Conservation (phyloP, 2,113 vertebrate genomes). For the Balaenoptera acutorostrata region DNA sequence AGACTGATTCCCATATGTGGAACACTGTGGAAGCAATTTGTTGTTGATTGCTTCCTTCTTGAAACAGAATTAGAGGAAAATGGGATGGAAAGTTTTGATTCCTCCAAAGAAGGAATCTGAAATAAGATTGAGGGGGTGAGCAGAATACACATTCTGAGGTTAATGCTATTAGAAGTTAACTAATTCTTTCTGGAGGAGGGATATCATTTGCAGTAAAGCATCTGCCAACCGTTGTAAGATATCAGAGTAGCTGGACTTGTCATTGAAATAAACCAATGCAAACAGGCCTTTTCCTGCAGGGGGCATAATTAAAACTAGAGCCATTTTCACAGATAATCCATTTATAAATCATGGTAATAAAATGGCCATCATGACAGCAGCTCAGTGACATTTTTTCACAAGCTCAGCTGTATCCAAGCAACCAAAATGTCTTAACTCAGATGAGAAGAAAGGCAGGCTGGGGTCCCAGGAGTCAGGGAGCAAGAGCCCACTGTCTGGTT, state of each 20-base stretch:
- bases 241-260: conserved; percentile 33
- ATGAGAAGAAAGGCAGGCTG: conserved; percentile 53
- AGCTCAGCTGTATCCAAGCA: conserved; percentile 74
- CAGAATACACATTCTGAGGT: not conserved
- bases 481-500: not conserved
- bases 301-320: conserved; percentile 64
- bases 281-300: conserved; percentile 28
- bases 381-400: conserved; percentile 57
- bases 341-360: conserved; percentile 72
- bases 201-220: conserved; percentile 51
- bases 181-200: conserved; percentile 47
- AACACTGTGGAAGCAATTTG: conserved; percentile 5
- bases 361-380: conserved; percentile 67
- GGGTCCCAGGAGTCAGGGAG: not conserved
- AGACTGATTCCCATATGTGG: not conserved
- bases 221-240: conserved; percentile 13
- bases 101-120: not conserved
- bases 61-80: conserved; percentile 47
- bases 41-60: not conserved
- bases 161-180: conserved; percentile 14
- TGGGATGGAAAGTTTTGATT: not conserved
- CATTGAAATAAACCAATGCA: conserved; percentile 41
- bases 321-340: conserved; percentile 70
- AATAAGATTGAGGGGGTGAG: conserved; percentile 1
- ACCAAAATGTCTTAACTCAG: conserved; percentile 57